Percentiles rank a stretch among this genome's conserved stretches.
Evolutionary conservation across 2,113 vertebrate genomes (phyloP).

Genomic region (Turnix velox): DNA sequence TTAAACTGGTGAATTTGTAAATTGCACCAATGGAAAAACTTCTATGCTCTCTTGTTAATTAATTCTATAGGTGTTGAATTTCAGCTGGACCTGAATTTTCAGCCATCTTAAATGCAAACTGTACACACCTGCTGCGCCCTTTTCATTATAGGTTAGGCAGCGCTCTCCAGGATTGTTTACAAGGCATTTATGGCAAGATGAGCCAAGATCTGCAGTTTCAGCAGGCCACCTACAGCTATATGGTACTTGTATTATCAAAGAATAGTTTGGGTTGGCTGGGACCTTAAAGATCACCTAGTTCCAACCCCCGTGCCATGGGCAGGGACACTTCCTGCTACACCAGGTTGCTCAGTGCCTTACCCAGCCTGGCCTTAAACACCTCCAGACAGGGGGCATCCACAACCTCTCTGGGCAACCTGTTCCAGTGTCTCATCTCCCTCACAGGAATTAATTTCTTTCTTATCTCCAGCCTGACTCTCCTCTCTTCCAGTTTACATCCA

Average conservation of each 20-base stretch:
- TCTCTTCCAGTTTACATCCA: too few relatives aligned
- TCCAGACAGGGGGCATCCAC: too few relatives aligned
- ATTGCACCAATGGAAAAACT: not conserved
- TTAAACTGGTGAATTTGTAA: not conserved
- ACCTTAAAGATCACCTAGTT: too few relatives aligned
- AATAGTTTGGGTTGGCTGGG: too few relatives aligned
- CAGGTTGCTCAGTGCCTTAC: too few relatives aligned
- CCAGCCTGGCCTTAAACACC: too few relatives aligned
- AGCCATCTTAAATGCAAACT: not conserved
- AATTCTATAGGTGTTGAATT: not conserved
- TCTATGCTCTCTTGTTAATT: not conserved
- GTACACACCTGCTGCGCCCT: not conserved
- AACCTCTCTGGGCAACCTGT: too few relatives aligned
- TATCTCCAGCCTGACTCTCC: too few relatives aligned
- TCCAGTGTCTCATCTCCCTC: too few relatives aligned
- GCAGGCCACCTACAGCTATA: not conserved
- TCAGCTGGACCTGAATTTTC: not conserved
- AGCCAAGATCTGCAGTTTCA: not conserved
- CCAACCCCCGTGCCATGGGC: too few relatives aligned
- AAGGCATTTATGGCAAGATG: not conserved
- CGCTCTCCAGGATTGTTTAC: not conserved
- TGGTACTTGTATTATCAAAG: not conserved
- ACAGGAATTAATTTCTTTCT: too few relatives aligned
- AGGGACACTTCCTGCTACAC: too few relatives aligned
- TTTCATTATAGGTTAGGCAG: not conserved